These are phyloP conservation scores for Phenganax subtilis DNA, from an alignment of 92 coral and sea anemone genomes.

Conservation along the genomic window DNA sequence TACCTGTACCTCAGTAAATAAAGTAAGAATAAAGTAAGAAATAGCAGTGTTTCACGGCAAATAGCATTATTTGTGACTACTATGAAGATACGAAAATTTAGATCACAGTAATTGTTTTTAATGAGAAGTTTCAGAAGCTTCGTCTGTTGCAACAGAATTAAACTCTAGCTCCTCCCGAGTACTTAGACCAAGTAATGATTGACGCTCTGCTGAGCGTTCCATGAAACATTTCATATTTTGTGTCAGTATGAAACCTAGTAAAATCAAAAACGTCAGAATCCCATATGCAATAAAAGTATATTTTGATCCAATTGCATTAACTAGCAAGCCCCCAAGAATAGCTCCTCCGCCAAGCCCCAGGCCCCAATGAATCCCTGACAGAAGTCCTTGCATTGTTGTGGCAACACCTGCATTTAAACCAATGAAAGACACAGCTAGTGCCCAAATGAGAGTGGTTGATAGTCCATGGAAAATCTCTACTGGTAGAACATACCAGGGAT, in stretches of 20 bases:
- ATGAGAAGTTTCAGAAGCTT: neutral
- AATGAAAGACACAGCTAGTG: slow-evolving; percentile 80
- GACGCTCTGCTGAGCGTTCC: slow-evolving; percentile 16
- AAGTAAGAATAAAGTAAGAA: too few relatives aligned
- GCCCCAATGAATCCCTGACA: slow-evolving; percentile 86
- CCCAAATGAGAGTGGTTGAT: slow-evolving; percentile 86
- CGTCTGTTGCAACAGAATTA: neutral
- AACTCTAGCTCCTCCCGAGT: neutral
- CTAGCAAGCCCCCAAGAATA: slow-evolving; percentile 73
- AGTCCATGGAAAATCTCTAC: slow-evolving; percentile 81
- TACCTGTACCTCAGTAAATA: too few relatives aligned
- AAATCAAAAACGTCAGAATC: slow-evolving; percentile 52
- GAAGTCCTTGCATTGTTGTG: slow-evolving; percentile 82
- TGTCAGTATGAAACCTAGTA: slow-evolving; percentile 53
- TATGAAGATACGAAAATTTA: too few relatives aligned
- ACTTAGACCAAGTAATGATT: neutral
- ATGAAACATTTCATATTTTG: slow-evolving; percentile 49
- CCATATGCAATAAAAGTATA: slow-evolving; percentile 70
- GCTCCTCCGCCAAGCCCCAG: slow-evolving; percentile 88
- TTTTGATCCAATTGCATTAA: slow-evolving; percentile 60
- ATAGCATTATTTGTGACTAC: too few relatives aligned
- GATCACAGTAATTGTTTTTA: neutral
- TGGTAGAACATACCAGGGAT: slow-evolving; percentile 78
- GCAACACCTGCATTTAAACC: slow-evolving; percentile 77
- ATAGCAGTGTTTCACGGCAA: too few relatives aligned